Evolutionary conservation across 2,113 vertebrate genomes (phyloP).

Genomic region (Platichthys stellatus): DNA sequence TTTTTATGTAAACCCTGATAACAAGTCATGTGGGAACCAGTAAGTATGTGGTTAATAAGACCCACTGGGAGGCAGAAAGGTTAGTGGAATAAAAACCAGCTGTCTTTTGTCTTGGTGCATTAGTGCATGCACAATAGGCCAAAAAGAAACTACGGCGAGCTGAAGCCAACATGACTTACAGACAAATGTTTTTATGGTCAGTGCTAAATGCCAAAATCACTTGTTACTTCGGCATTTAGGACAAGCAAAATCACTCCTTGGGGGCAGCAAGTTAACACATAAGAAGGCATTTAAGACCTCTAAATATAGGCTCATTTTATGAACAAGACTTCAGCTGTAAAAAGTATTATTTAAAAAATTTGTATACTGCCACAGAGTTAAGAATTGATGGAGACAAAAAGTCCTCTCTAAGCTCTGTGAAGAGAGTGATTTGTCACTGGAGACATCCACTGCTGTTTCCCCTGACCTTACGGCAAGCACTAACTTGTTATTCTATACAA

Average conservation of each 20-base stretch:
- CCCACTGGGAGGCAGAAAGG: slow-evolving; percentile 75
- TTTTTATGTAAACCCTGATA: slow-evolving; percentile 73
- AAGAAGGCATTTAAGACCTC: slow-evolving; percentile 15
- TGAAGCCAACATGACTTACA: slow-evolving; percentile 24
- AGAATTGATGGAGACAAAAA: slow-evolving; percentile 1
- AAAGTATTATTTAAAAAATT: background rate
- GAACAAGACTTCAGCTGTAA: slow-evolving; percentile 19
- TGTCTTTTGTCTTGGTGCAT: slow-evolving; percentile 43
- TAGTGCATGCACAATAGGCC: slow-evolving; percentile 6
- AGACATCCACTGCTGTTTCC: slow-evolving; percentile 27
- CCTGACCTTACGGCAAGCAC: slow-evolving; percentile 23
- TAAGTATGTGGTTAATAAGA: slow-evolving; percentile 71
- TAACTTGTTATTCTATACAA: slow-evolving; percentile 43
- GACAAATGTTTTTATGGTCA: slow-evolving; percentile 34
- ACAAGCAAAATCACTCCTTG: slow-evolving; percentile 14
- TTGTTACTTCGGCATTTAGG: slow-evolving; percentile 49
- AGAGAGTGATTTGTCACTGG: slow-evolving; percentile 20
- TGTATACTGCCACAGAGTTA: background rate
- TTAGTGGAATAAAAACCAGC: slow-evolving; percentile 67
- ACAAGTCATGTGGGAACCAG: slow-evolving; percentile 66
- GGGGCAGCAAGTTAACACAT: slow-evolving; percentile 8
- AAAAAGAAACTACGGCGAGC: slow-evolving; percentile 28
- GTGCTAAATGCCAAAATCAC: slow-evolving; percentile 49
- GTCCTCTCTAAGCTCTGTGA: slow-evolving; percentile 2
- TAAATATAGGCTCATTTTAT: slow-evolving; percentile 21